Percentiles rank a stretch among this genome's conserved stretches.
Evolutionary conservation across 64 coral and sea anemone genomes (phyloP).

Genomic region (Exaiptasia diaphana): DNA sequence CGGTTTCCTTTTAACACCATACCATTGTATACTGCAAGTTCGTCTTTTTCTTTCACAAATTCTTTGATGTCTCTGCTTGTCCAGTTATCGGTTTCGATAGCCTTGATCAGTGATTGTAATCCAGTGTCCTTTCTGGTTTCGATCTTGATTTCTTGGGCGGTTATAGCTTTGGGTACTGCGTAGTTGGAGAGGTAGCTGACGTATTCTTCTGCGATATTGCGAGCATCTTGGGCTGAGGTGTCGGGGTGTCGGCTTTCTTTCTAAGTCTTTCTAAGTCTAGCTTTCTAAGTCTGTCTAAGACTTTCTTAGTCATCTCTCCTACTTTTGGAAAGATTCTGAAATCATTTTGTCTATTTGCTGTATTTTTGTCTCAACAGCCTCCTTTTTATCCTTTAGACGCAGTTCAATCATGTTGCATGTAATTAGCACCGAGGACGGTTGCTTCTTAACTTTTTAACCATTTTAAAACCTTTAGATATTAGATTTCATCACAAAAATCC

Average conservation of each 20-base stretch:
- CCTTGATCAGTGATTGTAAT: slow-evolving; percentile 18
- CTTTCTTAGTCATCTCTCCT: too few species aligned
- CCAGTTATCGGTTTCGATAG: slow-evolving; percentile 24
- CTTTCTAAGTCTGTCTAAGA: too few species aligned
- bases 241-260: slow-evolving; percentile 49
- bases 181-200: slow-evolving; percentile 47
- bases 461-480: too few species aligned
- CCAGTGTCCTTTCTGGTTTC: slow-evolving; percentile 1
- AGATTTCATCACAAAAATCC: too few species aligned
- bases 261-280: too few species aligned
- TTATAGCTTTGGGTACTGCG: slow-evolving; percentile 40
- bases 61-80: neutral
- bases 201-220: slow-evolving; percentile 51
- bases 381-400: too few species aligned
- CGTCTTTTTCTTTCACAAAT: slow-evolving; percentile 25
- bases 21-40: neutral
- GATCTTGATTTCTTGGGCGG: neutral
- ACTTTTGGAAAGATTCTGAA: too few species aligned
- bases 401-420: too few species aligned
- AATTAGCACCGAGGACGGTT: too few species aligned
- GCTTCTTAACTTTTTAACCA: too few species aligned
- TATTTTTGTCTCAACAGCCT: too few species aligned
- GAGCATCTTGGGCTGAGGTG: neutral
- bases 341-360: too few species aligned
- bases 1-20: neutral